Percentiles rank a stretch among this genome's conserved stretches.
phyloP scores from a whole-genome alignment of 2,797 vertebrate species.

The Champsocephalus gunnari region DNA sequence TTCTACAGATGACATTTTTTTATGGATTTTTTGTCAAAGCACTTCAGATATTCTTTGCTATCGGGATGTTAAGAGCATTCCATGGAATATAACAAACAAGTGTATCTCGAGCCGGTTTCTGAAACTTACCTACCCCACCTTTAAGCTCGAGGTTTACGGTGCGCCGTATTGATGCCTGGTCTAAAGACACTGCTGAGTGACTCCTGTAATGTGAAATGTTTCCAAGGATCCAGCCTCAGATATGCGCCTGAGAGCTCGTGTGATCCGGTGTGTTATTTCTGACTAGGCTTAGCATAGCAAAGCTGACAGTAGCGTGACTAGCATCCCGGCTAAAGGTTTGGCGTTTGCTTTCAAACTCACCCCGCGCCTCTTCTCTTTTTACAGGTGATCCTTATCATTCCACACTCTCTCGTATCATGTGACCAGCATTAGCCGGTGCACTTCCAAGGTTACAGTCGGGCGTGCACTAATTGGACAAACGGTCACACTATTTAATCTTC shows the following conservation, averaged over 20 bases:
- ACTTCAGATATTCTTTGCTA: no score
- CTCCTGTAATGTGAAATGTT: constrained; percentile 43
- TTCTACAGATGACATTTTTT: no score
- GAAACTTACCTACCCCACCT: no score
- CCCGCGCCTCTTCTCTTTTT: constrained; percentile 3
- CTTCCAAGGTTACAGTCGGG: constrained; percentile 47
- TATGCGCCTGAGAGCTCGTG: constrained; percentile 52
- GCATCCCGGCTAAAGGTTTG: constrained; percentile 48
- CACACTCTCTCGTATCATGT: constrained; percentile 59
- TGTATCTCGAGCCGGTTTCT: no score
- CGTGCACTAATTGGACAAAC: constrained; percentile 50
- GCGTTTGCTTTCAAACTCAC: constrained; percentile 43
- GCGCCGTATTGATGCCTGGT: neutral
- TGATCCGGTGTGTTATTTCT: constrained; percentile 60
- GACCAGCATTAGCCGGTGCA: constrained; percentile 63
- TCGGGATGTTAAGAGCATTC: no score
- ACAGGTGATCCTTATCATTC: constrained; percentile 52
- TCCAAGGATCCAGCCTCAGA: constrained; percentile 44
- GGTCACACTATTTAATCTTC: constrained; percentile 52
- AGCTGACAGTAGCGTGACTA: constrained; percentile 70
- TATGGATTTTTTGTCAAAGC: no score
- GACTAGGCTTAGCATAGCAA: constrained; percentile 36
- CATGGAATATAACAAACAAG: no score
- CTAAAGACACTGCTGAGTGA: constrained; percentile 21
- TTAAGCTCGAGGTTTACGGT: constrained; percentile 4